These are phyloP conservation scores for Euthynnus affinis DNA, from an alignment of 2,797 vertebrate species.

Conservation along the genomic window DNA sequence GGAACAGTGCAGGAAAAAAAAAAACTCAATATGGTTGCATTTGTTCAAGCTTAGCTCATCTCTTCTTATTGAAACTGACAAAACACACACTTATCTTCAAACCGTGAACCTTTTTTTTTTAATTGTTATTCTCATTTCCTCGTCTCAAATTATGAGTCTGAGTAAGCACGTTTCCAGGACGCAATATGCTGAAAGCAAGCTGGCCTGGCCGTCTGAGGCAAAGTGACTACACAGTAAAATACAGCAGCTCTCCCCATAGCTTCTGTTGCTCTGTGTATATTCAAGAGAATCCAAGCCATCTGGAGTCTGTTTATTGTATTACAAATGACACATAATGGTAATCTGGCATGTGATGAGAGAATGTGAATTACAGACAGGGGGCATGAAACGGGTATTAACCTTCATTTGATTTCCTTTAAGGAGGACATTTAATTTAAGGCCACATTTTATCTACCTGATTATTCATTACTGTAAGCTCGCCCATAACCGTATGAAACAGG, in stretches of 20 bases:
- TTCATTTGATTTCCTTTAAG: constrained; percentile 85
- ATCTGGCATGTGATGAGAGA: constrained; percentile 88
- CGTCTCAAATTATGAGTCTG: constrained; percentile 34
- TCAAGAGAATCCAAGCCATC: constrained; percentile 82
- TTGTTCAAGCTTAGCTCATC: constrained; percentile 44
- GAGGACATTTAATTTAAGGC: constrained; percentile 84
- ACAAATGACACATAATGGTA: constrained; percentile 87
- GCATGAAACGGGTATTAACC: constrained; percentile 82
- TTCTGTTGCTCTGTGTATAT: constrained; percentile 82
- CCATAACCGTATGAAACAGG: constrained; percentile 81
- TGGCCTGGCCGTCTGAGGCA: constrained; percentile 47
- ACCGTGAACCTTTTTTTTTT: constrained; percentile 23
- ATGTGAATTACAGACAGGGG: constrained; percentile 83
- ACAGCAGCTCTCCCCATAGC: constrained; percentile 80
- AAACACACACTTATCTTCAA: constrained; percentile 43
- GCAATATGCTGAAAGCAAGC: constrained; percentile 34
- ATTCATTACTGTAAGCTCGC: constrained; percentile 84
- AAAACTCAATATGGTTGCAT: constrained; percentile 15
- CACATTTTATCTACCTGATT: constrained; percentile 86
- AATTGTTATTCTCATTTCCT: constrained; percentile 56
- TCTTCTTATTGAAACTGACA: constrained; percentile 50
- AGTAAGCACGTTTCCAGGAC: constrained; percentile 29
- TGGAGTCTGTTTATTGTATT: constrained; percentile 87
- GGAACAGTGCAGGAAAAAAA: constrained; percentile 5
- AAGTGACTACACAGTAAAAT: constrained; percentile 58